A percentile compares a stretch with the other conserved stretches of the same genome.
These are phyloP conservation scores for Leptothorax acervorum DNA, from an alignment of 2,888 invertebrate genomes.

Conservation along the genomic window DNA sequence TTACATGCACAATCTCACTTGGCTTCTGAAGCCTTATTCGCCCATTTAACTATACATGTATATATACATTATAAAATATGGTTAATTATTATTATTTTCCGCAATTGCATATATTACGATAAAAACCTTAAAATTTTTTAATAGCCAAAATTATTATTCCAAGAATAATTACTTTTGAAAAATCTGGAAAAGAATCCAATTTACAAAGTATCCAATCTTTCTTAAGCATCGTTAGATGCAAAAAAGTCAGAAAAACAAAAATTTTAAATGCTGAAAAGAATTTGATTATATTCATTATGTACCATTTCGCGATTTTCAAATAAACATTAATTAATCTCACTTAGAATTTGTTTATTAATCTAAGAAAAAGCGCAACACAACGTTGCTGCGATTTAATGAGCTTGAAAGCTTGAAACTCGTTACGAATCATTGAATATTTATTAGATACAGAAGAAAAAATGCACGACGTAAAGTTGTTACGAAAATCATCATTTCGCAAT, in stretches of 20 bases:
- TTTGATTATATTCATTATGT: neutral
- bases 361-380: neutral
- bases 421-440: conserved; percentile 15
- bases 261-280: neutral
- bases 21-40: conserved; percentile 67
- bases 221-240: neutral
- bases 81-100: neutral
- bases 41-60: neutral
- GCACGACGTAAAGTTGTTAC: neutral
- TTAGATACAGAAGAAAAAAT: neutral
- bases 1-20: conserved; percentile 7
- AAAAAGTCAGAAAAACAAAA: neutral
- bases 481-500: conserved; percentile 22
- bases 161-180: neutral
- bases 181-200: neutral
- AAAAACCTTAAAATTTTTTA: neutral
- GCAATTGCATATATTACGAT: neutral
- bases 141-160: neutral
- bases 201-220: neutral
- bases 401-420: neutral
- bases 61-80: neutral
- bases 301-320: neutral
- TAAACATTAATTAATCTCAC: neutral
- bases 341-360: neutral
- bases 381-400: neutral